Base-by-base conservation (phyloP, 2,888 invertebrate genomes). In the Drosophila histrio region DNA sequence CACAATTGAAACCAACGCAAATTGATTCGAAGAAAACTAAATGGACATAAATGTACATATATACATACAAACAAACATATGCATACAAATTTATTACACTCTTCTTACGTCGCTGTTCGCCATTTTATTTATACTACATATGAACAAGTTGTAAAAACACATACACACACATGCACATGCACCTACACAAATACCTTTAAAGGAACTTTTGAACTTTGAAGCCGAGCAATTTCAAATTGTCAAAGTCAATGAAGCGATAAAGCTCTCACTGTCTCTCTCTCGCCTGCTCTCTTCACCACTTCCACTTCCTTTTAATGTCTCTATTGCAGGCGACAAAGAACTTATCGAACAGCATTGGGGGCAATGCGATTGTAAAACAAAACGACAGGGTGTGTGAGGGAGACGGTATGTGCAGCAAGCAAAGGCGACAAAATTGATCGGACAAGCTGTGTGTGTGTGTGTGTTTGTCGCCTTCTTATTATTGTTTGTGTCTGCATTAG, bases 1-100 rank as follows among this genome's bases (percentile, higher is more conserved):
- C 63, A 82, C 82, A 87, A 87, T 81, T 85, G 82, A 78, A 77
- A 71, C 62, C 60, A 72, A 84, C 79, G 82, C 82, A 87, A 85
- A 85, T 87, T 85, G 85, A 85, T 82, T 85, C 67, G 52, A 77
- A 65, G 72, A 85, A 81, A 82, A 79, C 83, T 79, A 78, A 65
- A 80, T 80, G 76, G 57, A 70, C 58, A 71, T 19, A 54, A 57
- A 61, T 39, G 43, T 5, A 41, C 13, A 41, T 13, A 39, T 3
- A 50, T 19, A 28, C 11, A 19, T 2, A 2, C 39, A 28, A 17
- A 15, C 36, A 41, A 30, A 3, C 9, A 21, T 32, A 34, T 54
- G 24, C 30, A 30, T 44, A 46, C 26, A 43, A 30, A 43, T 72
- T 68, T 63, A 68, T 68, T 49, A 53, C 64, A 73, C 64, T 30